phyloP scores from a whole-genome alignment of 35 echinoderm and acorn worm species.

The Apostichopus japonicus region DNA sequence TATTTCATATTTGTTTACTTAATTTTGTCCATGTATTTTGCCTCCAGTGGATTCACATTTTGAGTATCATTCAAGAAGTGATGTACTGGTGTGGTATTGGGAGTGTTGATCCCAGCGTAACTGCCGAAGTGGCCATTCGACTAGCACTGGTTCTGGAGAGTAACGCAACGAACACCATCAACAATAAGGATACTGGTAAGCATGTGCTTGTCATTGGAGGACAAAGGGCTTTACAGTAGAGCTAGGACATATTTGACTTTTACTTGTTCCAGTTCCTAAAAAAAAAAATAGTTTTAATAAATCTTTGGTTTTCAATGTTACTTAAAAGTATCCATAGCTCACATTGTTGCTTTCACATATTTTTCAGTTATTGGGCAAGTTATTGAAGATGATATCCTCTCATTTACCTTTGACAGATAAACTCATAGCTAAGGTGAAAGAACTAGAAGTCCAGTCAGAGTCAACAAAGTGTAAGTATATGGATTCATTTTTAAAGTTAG shows the following conservation, averaged over 20 bases:
- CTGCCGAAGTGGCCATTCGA: constrained; percentile 93
- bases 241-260: too few species aligned
- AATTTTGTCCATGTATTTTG: background rate
- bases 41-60: constrained; percentile 94
- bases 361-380: too few species aligned
- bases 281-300: too few species aligned
- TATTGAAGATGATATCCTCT: background rate
- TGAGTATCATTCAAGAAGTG: constrained; percentile 93
- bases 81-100: constrained; percentile 98
- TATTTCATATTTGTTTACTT: too few species aligned
- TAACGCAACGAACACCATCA: constrained; percentile 80
- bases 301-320: too few species aligned
- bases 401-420: constrained; percentile 36
- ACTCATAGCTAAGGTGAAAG: constrained; percentile 30
- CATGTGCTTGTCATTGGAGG: too few species aligned
- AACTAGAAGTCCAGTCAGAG: constrained; percentile 15
- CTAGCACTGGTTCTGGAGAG: constrained; percentile 94
- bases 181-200: constrained; percentile 56
- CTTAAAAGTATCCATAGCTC: too few species aligned
- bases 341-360: too few species aligned
- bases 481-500: background rate
- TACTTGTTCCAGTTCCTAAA: too few species aligned
- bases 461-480: constrained; percentile 22
- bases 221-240: too few species aligned
- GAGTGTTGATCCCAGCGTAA: constrained; percentile 87